phyloP scores from a whole-genome alignment of 2,797 vertebrate species.

The Lophius americanus region DNA sequence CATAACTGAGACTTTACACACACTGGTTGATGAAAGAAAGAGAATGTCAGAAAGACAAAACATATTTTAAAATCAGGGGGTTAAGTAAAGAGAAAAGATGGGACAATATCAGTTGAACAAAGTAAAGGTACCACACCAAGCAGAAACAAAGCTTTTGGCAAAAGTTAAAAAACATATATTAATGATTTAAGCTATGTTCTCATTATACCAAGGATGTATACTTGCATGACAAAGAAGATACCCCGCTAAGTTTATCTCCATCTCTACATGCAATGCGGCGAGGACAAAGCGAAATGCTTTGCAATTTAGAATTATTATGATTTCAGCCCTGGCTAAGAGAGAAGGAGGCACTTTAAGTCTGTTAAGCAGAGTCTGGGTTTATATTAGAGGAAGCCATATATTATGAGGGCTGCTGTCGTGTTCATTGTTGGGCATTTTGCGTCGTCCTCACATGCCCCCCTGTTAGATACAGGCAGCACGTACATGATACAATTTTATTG shows the following conservation, averaged over 20 bases:
- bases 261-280: constrained; percentile 59
- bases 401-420: constrained; percentile 68
- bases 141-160: constrained; percentile 33
- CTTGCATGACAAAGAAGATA: constrained; percentile 41
- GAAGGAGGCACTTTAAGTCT: constrained; percentile 56
- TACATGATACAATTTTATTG: too few species aligned
- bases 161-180: constrained; percentile 38
- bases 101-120: constrained; percentile 24
- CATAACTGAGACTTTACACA: constrained; percentile 22
- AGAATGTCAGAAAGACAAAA: constrained; percentile 19
- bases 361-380: constrained; percentile 52
- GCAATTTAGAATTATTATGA: constrained; percentile 66
- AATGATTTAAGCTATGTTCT: constrained; percentile 38
- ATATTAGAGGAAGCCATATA: constrained; percentile 76
- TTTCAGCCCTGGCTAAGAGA: constrained; percentile 52
- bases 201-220: constrained; percentile 51
- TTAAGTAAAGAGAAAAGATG: constrained; percentile 23
- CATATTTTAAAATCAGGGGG: constrained; percentile 2
- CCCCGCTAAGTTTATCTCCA: constrained; percentile 54
- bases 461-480: too few species aligned
- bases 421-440: too few species aligned
- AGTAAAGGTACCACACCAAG: constrained; percentile 19
- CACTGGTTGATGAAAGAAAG: constrained; percentile 27
- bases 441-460: too few species aligned
- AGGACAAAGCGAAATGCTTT: constrained; percentile 58